Evolutionary conservation across 2,113 vertebrate species (phyloP).

Genomic region (Telmatochromis brichardi): DNA sequence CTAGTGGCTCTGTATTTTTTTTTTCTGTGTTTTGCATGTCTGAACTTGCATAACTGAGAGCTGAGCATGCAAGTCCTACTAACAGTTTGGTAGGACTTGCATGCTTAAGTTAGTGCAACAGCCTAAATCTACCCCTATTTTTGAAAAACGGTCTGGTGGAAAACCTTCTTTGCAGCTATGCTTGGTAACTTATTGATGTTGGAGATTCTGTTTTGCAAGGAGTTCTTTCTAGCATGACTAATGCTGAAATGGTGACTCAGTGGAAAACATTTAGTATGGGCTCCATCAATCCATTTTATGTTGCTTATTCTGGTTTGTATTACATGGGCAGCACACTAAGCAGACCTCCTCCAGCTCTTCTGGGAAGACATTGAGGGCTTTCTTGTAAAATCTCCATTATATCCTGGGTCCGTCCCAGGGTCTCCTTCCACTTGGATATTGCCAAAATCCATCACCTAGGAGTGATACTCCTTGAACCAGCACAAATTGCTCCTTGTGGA

Average conservation of each 20-base stretch:
- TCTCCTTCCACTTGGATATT: background rate
- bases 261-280: background rate
- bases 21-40: background rate
- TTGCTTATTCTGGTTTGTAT: background rate
- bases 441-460: background rate
- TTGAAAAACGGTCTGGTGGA: background rate
- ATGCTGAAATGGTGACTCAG: background rate
- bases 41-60: background rate
- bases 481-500: background rate
- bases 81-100: background rate
- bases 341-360: background rate
- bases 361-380: background rate
- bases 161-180: background rate
- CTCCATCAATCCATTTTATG: background rate
- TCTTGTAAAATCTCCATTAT: background rate
- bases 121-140: background rate
- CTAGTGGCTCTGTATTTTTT: background rate
- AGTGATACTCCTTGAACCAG: background rate
- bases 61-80: no score
- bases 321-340: background rate
- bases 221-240: background rate
- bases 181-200: background rate
- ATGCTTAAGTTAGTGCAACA: background rate
- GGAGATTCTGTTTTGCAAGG: background rate
- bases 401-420: rapidly evolving